Percentiles rank a stretch among this genome's conserved stretches.
Conservation (phyloP, 92 coral and sea anemone genomes). For the Epizoanthus scotinus region DNA sequence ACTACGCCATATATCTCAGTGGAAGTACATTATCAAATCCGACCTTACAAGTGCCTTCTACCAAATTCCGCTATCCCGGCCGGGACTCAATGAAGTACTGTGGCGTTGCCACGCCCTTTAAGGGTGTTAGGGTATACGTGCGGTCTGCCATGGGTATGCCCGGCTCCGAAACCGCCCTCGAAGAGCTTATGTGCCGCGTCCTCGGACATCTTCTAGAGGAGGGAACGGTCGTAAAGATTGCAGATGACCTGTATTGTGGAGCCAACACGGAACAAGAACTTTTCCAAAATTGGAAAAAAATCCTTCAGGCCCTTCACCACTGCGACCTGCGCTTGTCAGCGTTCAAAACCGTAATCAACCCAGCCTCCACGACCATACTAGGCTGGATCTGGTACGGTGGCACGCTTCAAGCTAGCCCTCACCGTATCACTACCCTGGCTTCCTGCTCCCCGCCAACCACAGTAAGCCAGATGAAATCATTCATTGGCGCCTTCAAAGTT, state of each 20-base stretch:
- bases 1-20: slow-evolving; percentile 47
- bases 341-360: slow-evolving; percentile 52
- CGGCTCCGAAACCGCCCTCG: slow-evolving; percentile 52
- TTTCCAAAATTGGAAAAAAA: slow-evolving; percentile 51
- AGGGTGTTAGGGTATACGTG: slow-evolving; percentile 42
- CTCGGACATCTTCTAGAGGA: slow-evolving; percentile 45
- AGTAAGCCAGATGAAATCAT: slow-evolving; percentile 50
- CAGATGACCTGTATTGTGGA: slow-evolving; percentile 33
- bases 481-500: slow-evolving; percentile 61
- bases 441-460: slow-evolving; percentile 54
- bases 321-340: slow-evolving; percentile 54
- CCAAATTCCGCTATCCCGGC: slow-evolving; percentile 43
- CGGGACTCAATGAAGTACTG: slow-evolving; percentile 50
- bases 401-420: slow-evolving; percentile 58
- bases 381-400: slow-evolving; percentile 55
- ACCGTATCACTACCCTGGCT: slow-evolving; percentile 54
- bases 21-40: slow-evolving; percentile 49
- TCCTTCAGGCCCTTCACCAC: slow-evolving; percentile 49
- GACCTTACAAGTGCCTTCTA: slow-evolving; percentile 54
- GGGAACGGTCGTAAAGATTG: slow-evolving; percentile 33
- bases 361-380: slow-evolving; percentile 43
- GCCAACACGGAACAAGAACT: slow-evolving; percentile 32
- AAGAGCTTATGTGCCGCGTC: slow-evolving; percentile 53
- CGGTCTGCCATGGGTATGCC: slow-evolving; percentile 58
- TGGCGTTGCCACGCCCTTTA: slow-evolving; percentile 50